phyloP scores from a whole-genome alignment of 2,888 invertebrate species.

The Cataglyphis livida region DNA sequence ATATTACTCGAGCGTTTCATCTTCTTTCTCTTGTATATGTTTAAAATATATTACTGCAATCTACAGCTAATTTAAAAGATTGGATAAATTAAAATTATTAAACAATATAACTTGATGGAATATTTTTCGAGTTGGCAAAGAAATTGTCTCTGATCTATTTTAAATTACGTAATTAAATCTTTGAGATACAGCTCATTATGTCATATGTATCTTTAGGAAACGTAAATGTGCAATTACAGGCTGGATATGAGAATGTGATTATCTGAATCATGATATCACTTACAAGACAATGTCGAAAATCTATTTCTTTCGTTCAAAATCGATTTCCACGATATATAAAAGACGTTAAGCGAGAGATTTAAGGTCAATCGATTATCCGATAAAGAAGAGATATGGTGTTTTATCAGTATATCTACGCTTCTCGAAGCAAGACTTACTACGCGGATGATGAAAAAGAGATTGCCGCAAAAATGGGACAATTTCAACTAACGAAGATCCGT shows the following conservation, averaged over 20 bases:
- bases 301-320: constrained; percentile 22
- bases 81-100: neutral
- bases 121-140: neutral
- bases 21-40: neutral
- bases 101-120: neutral
- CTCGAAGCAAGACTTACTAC: constrained; percentile 2
- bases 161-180: constrained; percentile 2
- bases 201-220: neutral
- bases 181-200: neutral
- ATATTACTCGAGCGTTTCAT: constrained; percentile 12
- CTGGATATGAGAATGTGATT: neutral
- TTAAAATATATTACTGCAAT: neutral
- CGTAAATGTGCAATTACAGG: neutral
- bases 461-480: constrained; percentile 35
- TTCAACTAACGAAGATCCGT: constrained; percentile 21
- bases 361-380: constrained; percentile 44
- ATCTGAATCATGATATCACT: neutral
- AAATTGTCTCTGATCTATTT: neutral
- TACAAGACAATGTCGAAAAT: neutral
- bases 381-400: constrained; percentile 19
- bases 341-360: constrained; percentile 33
- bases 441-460: constrained; percentile 37
- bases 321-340: constrained; percentile 10
- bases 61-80: neutral
- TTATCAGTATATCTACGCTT: constrained; percentile 24